Conservation (phyloP, 2,113 vertebrate genomes). For the Narcine bancroftii region DNA sequence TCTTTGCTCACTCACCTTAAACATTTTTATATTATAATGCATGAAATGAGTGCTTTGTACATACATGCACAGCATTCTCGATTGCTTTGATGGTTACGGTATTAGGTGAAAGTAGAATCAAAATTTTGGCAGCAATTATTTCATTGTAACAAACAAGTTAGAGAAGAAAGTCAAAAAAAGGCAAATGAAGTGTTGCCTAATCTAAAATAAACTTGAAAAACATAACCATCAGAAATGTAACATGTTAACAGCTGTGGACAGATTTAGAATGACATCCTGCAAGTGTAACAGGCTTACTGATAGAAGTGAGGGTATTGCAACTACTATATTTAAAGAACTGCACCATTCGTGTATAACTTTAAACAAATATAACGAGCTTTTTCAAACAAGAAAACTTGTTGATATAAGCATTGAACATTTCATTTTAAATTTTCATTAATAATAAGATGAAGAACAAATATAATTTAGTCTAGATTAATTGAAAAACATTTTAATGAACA, state of each 20-base stretch:
- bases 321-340: background rate
- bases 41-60: background rate
- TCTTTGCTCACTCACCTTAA: no score
- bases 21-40: background rate
- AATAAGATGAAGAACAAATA: background rate
- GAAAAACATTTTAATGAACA: background rate
- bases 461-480: background rate
- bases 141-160: background rate
- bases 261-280: background rate
- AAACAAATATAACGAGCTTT: no score
- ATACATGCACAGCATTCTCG: background rate
- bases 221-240: background rate
- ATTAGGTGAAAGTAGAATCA: background rate
- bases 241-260: constrained; percentile 2
- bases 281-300: background rate
- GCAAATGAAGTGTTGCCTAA: background rate
- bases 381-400: background rate
- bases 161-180: background rate
- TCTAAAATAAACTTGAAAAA: background rate
- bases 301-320: background rate
- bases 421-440: background rate
- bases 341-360: background rate
- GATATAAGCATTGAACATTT: background rate
- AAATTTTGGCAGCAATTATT: background rate
- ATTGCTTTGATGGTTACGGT: background rate